phyloP scores from a whole-genome alignment of 2,797 vertebrate species.

The Cynodonichthys magdalenae region DNA sequence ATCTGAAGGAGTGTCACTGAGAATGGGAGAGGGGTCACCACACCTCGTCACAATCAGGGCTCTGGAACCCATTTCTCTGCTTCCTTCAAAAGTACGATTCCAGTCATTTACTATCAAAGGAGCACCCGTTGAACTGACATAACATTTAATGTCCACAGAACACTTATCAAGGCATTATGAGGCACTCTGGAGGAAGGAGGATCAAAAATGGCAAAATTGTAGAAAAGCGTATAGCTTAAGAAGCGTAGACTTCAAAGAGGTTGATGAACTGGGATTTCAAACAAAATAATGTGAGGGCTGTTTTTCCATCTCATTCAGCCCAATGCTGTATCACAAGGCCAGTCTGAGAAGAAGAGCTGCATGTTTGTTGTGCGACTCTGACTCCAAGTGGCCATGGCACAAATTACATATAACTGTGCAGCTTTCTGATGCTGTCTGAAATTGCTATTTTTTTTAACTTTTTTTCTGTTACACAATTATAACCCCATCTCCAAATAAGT shows the following conservation, averaged over 20 bases:
- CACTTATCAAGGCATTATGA: conserved; percentile 58
- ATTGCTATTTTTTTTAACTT: too few species aligned
- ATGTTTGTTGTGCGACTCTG: conserved; percentile 70
- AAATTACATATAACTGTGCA: conserved; percentile 55
- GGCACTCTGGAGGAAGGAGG: conserved; percentile 37
- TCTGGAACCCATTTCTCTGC: conserved; percentile 44
- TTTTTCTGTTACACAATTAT: too few species aligned
- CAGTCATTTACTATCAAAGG: conserved; percentile 55
- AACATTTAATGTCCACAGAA: conserved; percentile 43
- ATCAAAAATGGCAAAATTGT: conserved; percentile 65
- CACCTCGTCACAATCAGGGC: conserved; percentile 48
- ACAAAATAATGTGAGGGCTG: conserved; percentile 37
- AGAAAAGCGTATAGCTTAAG: conserved; percentile 43
- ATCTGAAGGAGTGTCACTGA: conserved; percentile 39
- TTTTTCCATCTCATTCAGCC: conserved; percentile 29
- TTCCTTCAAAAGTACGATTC: conserved; percentile 34
- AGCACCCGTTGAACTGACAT: conserved; percentile 24
- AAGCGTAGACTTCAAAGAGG: conserved; percentile 59
- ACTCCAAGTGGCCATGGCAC: conserved; percentile 68
- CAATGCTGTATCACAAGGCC: conserved; percentile 31
- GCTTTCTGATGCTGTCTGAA: conserved; percentile 3
- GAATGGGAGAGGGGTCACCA: conserved; percentile 18
- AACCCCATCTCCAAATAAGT: too few species aligned
- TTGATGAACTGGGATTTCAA: conserved; percentile 45
- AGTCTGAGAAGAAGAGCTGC: conserved; percentile 20